Conservation (phyloP, 30 jellyfish, hydroid and myxozoan species). For the Pelagia noctiluca region DNA sequence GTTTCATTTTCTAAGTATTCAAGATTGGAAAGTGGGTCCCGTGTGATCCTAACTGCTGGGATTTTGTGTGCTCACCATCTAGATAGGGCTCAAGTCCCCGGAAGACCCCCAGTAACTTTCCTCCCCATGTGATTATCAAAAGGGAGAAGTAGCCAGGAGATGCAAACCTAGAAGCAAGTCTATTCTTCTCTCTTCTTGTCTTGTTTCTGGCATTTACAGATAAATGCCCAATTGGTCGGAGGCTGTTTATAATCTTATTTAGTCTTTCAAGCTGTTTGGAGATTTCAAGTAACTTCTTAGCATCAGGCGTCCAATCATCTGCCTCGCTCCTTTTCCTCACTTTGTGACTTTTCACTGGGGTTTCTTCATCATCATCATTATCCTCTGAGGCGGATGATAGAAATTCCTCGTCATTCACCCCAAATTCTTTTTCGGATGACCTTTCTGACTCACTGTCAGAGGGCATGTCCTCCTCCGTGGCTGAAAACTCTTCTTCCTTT, state of each 20-base stretch:
- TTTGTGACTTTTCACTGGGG: constrained; percentile 37
- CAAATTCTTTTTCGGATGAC: constrained; percentile 52
- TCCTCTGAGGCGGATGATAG: constrained; percentile 34
- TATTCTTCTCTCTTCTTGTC: constrained; percentile 85
- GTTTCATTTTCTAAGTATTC: too few species aligned
- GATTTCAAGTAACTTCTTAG: constrained; percentile 71
- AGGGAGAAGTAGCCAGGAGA: not conserved
- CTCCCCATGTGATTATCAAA: too few species aligned
- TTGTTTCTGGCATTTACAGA: constrained; percentile 62
- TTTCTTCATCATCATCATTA: constrained; percentile 67
- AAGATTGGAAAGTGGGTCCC: too few species aligned
- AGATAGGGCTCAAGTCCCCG: too few species aligned
- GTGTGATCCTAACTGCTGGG: too few species aligned
- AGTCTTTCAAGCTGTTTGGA: constrained; percentile 82
- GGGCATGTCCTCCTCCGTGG: constrained; percentile 10
- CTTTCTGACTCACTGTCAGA: constrained; percentile 38
- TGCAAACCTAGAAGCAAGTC: constrained; percentile 88
- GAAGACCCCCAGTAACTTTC: not conserved
- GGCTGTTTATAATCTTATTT: constrained; percentile 69
- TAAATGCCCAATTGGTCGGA: constrained; percentile 67
- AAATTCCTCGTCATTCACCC: constrained; percentile 59
- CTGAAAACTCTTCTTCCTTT: not conserved
- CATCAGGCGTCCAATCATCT: constrained; percentile 90
- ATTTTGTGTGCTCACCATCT: too few species aligned
- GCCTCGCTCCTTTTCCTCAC: constrained; percentile 85